These are phyloP conservation scores for Pogonocherus hispidulus DNA, from an alignment of 2,888 invertebrate genomes.

Conservation along the genomic window DNA sequence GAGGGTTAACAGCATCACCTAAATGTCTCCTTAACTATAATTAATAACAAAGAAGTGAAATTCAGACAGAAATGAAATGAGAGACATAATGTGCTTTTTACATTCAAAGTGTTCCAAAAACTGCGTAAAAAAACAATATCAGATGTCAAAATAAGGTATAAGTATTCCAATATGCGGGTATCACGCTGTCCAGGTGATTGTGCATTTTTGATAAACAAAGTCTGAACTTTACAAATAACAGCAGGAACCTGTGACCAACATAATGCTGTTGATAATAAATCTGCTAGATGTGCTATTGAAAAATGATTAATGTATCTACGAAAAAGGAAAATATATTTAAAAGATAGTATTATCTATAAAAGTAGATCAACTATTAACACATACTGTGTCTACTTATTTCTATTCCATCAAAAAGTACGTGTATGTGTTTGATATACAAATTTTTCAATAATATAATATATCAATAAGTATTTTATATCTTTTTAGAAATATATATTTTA, in stretches of 20 bases:
- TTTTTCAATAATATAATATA: too few species aligned
- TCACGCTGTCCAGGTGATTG: slow-evolving; percentile 24
- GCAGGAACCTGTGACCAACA: slow-evolving; percentile 11
- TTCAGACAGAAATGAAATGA: neutral
- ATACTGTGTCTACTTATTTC: too few species aligned
- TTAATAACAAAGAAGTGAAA: slow-evolving; percentile 10
- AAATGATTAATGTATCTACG: neutral
- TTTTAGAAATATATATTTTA: too few species aligned
- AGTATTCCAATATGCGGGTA: neutral
- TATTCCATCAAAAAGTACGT: too few species aligned
- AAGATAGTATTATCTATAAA: too few species aligned
- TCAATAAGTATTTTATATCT: too few species aligned
- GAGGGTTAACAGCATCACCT: neutral
- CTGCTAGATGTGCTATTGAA: neutral
- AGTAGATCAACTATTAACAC: too few species aligned
- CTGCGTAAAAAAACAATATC: neutral
- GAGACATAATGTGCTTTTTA: slow-evolving; percentile 26
- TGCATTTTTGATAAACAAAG: slow-evolving; percentile 23
- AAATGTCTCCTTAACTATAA: neutral
- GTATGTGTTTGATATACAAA: too few species aligned
- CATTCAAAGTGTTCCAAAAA: slow-evolving; percentile 35
- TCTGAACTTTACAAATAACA: slow-evolving; percentile 31
- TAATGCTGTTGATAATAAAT: neutral
- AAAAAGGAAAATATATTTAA: too few species aligned
- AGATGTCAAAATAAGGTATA: slow-evolving; percentile 3